These are phyloP conservation scores for Andinoacara biseriatus DNA, from an alignment of 2,113 vertebrate genomes.

Conservation along the genomic window DNA sequence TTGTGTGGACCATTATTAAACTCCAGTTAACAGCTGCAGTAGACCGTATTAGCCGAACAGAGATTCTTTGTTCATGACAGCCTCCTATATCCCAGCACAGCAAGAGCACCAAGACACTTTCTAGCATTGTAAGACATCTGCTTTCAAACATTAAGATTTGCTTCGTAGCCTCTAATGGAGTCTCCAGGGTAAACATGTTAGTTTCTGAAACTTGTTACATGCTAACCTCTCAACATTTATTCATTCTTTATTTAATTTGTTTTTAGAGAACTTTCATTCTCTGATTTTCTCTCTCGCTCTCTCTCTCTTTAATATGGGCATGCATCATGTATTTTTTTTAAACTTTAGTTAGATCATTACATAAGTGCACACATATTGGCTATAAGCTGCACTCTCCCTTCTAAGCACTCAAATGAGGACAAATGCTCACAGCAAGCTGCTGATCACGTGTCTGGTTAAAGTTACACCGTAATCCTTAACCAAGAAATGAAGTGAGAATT, in stretches of 20 bases:
- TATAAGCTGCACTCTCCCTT: background rate
- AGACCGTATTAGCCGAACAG: conserved; percentile 54
- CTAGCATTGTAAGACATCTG: conserved; percentile 66
- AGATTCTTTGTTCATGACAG: conserved; percentile 62
- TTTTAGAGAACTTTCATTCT: conserved; percentile 2
- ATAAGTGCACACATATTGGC: background rate
- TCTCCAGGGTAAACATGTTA: conserved; percentile 54
- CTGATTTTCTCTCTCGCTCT: background rate
- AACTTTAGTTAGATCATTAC: background rate
- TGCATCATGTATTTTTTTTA: background rate
- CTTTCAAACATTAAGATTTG: conserved; percentile 66
- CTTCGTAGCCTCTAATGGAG: conserved; percentile 55
- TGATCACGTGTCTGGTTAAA: background rate
- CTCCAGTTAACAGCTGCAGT: conserved; percentile 70
- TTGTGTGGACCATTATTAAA: conserved; percentile 72
- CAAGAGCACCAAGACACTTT: conserved; percentile 47
- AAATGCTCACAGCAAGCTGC: background rate
- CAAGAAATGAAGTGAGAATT: background rate
- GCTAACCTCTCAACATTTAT: conserved; percentile 19
- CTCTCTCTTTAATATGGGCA: background rate
- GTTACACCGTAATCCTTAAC: background rate
- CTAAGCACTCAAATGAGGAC: background rate
- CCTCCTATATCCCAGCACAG: conserved; percentile 56
- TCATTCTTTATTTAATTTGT: conserved; percentile 7
- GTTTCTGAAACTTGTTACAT: conserved; percentile 29